Percentiles rank a stretch among this genome's conserved stretches.
Evolutionary conservation across 2,113 vertebrate species (phyloP).

Genomic region (human): DNA sequence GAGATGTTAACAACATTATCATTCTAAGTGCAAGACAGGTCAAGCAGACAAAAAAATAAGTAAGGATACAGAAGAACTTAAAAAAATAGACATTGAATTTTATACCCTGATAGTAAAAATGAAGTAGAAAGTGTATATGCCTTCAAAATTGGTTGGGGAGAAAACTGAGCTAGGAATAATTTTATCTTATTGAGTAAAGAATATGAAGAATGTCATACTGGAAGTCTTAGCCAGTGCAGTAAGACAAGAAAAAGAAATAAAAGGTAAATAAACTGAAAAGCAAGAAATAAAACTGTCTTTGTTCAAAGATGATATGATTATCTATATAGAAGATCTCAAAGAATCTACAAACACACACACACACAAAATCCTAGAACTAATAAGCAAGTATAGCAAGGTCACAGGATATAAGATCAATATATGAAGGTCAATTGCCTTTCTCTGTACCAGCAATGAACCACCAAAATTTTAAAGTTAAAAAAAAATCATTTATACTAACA

Average conservation of each 20-base stretch:
- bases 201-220: background rate
- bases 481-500: background rate
- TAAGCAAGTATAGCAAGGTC: background rate
- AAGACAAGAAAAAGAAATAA: background rate
- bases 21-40: background rate
- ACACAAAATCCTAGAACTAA: background rate
- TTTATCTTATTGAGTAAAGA: constrained; percentile 13
- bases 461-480: background rate
- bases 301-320: background rate
- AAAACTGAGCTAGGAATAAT: background rate
- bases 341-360: background rate
- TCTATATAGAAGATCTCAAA: background rate
- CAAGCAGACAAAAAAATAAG: background rate
- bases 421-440: background rate
- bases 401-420: background rate
- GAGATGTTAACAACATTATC: background rate
- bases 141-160: background rate
- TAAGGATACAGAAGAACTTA: background rate
- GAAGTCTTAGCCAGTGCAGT: background rate
- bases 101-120: background rate
- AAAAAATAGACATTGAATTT: background rate
- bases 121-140: background rate
- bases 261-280: background rate
- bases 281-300: background rate
- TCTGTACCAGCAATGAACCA: background rate